Evolutionary conservation across 2,797 vertebrate genomes (phyloP), one percentile per base, ranked within the genome.

Genomic region (Brotogeris chrysoptera): DNA sequence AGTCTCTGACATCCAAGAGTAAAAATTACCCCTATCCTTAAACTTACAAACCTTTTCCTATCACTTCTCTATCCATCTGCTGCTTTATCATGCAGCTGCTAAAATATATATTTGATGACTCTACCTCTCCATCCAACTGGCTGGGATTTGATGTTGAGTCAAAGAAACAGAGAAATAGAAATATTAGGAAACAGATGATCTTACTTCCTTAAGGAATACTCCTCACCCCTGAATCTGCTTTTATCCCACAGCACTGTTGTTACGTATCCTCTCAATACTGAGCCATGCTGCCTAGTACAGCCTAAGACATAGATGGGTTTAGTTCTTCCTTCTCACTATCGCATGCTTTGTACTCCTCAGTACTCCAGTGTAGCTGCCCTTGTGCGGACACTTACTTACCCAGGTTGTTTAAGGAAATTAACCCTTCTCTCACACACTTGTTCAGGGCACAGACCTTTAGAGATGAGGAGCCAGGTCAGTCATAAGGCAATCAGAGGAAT

Each of bases 321-420:
- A 43, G 32, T 43, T 78, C 27, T 46, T 78, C 8, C 38, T 78
- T 72, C 32, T 49, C 16, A 19, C 30, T 46, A 41, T 60, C 9
- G 5, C 57, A 24, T 46, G 49, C 47, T 43, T 15, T 0, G 0
- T 21, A 13, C 8, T 44, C 28, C n/a, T 44, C 55, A 69, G 28
- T 44, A 10, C 43, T 57, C 43, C 16, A 4, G 9, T 27, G 47
- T 15, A n/a, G 36, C 21, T 80, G 9, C 69, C 36, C 36, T n/a
- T 30, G 16, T 18, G n/a, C 21, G 30, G 28, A 64, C 43, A 57
- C 10, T 16, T 18, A 38, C 36, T 14, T 18, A 38, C 32, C 12
- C 28, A 23, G 18, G 41, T 16, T 46, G n/a, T 38, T 57, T 50
- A 39, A 28, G 49, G 57, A 57, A 34, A 4, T 46, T 70, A 81